These are phyloP conservation scores for Chroicocephalus ridibundus DNA, from an alignment of 2,113 vertebrate genomes.

Conservation along the genomic window DNA sequence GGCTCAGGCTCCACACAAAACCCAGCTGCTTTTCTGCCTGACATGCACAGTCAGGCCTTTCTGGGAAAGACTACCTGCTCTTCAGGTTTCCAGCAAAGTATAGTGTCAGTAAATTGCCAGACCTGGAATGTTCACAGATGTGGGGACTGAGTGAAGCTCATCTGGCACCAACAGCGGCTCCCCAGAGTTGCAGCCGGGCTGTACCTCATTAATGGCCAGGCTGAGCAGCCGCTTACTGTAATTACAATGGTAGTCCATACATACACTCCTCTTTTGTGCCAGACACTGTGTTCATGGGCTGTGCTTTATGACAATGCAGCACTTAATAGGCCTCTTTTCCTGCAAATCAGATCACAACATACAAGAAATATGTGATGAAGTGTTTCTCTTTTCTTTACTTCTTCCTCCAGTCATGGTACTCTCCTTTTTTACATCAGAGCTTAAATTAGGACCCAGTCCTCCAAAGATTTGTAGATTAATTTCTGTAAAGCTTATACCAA, in stretches of 20 bases:
- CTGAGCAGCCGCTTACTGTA: fast-evolving
- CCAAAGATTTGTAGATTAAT: background rate
- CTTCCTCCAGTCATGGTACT: background rate
- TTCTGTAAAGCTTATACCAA: background rate
- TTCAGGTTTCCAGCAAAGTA: background rate
- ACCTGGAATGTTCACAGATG: background rate
- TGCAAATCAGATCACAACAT: background rate
- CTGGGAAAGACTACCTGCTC: background rate
- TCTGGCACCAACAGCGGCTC: fast-evolving
- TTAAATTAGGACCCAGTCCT: background rate
- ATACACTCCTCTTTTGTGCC: background rate
- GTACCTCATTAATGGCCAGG: background rate
- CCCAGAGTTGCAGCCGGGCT: background rate
- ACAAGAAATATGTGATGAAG: background rate
- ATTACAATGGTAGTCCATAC: background rate
- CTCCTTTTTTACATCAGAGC: background rate
- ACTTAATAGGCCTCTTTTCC: background rate
- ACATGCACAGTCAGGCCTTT: background rate
- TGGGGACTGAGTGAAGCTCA: fast-evolving
- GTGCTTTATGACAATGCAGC: fast-evolving
- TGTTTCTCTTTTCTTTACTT: background rate
- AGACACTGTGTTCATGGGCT: background rate
- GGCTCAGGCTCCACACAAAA: background rate
- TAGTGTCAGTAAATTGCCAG: too few species aligned
- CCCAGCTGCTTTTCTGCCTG: background rate